Evolutionary conservation across 2,888 invertebrate genomes (phyloP).

Genomic region (Phragmatobia fuliginosa): DNA sequence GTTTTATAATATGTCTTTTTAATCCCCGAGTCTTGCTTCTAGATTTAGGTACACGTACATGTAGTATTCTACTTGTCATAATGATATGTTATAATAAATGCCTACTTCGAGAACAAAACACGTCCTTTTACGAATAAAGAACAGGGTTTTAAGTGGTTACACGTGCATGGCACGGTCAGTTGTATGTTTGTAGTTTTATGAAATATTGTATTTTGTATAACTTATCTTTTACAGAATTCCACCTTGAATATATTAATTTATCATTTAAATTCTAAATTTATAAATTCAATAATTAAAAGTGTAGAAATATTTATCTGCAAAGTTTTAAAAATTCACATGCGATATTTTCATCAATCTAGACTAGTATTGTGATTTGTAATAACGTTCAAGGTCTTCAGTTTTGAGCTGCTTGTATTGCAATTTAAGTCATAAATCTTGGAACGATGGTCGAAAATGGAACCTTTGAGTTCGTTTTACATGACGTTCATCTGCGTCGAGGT

Average conservation of each 20-base stretch:
- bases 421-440: slow-evolving; percentile 59
- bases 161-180: neutral
- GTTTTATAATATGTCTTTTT: slow-evolving; percentile 28
- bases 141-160: neutral
- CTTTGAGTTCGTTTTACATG: slow-evolving; percentile 59
- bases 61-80: slow-evolving; percentile 7
- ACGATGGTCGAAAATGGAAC: slow-evolving; percentile 46
- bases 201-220: neutral
- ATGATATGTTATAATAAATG: neutral
- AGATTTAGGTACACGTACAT: slow-evolving; percentile 32
- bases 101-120: neutral
- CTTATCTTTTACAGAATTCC: neutral
- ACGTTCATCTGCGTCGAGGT: slow-evolving; percentile 65
- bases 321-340: slow-evolving; percentile 35
- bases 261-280: too few species aligned
- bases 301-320: neutral
- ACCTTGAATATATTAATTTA: neutral
- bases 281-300: too few species aligned
- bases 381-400: slow-evolving; percentile 66
- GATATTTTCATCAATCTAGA: slow-evolving; percentile 58
- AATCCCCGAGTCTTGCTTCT: slow-evolving; percentile 35
- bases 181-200: neutral
- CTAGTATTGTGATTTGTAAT: slow-evolving; percentile 62
- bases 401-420: slow-evolving; percentile 45
- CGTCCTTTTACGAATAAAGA: neutral